Percentiles rank a stretch among this genome's conserved stretches.
phyloP scores from a whole-genome alignment of 2,888 invertebrate genomes.

The Drosophila gaucha region DNA sequence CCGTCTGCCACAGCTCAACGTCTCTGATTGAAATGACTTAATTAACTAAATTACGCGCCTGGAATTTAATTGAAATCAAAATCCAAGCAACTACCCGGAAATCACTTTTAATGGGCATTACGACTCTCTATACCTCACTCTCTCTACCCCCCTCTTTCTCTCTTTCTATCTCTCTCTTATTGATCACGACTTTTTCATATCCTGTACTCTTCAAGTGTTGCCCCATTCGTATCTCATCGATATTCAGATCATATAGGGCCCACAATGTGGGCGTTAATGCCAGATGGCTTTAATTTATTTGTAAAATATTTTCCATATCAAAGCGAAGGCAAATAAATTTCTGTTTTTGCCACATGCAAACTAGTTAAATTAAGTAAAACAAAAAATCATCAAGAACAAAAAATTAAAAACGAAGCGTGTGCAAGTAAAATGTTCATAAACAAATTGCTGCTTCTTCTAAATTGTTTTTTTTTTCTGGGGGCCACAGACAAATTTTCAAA shows the following conservation, averaged over 20 bases:
- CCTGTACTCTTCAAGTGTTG: conserved; percentile 35
- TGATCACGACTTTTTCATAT: conserved; percentile 52
- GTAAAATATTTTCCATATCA: conserved; percentile 79
- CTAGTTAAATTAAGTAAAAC: conserved; percentile 36
- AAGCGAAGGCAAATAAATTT: conserved; percentile 68
- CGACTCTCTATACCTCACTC: neutral
- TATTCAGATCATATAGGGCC: conserved; percentile 16
- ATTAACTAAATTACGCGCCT: conserved; percentile 84
- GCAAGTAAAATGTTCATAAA: conserved; percentile 66
- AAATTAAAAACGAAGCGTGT: conserved; percentile 53
- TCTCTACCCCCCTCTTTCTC: neutral
- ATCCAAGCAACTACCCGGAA: conserved; percentile 42
- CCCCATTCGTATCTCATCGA: conserved; percentile 14
- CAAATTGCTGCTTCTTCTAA: conserved; percentile 41
- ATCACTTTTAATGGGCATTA: conserved; percentile 5
- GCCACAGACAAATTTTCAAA: conserved; percentile 14
- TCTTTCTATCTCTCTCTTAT: neutral
- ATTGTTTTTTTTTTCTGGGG: conserved; percentile 14
- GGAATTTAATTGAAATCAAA: conserved; percentile 76
- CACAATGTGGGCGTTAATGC: conserved; percentile 57
- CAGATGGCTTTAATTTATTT: conserved; percentile 80
- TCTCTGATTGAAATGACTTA: conserved; percentile 81
- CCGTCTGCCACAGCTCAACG: conserved; percentile 23
- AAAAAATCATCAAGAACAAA: conserved; percentile 16
- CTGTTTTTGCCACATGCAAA: conserved; percentile 57